Conservation (phyloP, 53 echinoderm and acorn worm species). For the Antedon mediterranea region DNA sequence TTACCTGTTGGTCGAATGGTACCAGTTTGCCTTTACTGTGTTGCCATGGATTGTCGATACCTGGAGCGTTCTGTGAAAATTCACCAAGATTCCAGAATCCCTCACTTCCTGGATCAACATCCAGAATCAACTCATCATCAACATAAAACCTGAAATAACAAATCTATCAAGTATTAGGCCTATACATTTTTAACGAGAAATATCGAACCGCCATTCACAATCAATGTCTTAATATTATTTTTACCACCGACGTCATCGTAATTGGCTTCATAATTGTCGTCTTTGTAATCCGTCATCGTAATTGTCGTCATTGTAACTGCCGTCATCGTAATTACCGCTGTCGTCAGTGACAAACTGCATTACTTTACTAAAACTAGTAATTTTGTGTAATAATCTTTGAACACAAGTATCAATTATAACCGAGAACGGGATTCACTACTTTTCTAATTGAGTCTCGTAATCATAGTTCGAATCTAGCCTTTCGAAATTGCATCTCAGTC, state of each 20-base stretch:
- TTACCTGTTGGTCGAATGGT: constrained; percentile 85
- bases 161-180: background rate
- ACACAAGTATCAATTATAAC: too few relatives aligned
- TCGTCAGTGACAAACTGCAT: too few relatives aligned
- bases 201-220: background rate
- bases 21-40: constrained; percentile 50
- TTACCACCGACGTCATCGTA: constrained; percentile 17
- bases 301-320: background rate
- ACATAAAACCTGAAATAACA: constrained; percentile 36
- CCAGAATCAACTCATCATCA: constrained; percentile 35
- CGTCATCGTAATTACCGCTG: too few relatives aligned
- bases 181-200: background rate
- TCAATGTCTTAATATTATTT: background rate
- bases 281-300: background rate
- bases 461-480: too few relatives aligned
- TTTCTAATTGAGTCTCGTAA: too few relatives aligned
- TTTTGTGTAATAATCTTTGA: too few relatives aligned
- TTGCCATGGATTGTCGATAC: constrained; percentile 59
- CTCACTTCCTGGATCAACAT: constrained; percentile 39
- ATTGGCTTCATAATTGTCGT: background rate
- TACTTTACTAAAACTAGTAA: too few relatives aligned
- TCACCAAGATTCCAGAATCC: constrained; percentile 73
- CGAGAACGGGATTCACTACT: too few relatives aligned
- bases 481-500: too few relatives aligned
- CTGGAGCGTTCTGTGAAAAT: constrained; percentile 30